Evolutionary conservation across 2,888 invertebrate species (phyloP).

Genomic region (Odontothrips loti): DNA sequence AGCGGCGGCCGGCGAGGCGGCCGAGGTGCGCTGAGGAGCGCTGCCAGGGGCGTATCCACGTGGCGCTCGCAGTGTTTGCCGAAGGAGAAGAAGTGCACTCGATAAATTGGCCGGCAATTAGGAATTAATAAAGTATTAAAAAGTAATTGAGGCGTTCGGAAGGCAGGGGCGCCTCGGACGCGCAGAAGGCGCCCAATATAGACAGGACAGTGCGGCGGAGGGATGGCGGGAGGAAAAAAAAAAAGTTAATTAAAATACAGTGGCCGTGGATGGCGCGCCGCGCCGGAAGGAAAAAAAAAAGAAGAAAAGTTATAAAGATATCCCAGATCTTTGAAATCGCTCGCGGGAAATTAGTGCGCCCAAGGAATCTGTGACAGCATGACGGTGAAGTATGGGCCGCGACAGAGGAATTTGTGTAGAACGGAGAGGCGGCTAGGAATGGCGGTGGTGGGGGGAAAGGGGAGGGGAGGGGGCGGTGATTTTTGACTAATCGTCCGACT

Average conservation of each 20-base stretch:
- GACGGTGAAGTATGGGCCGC: neutral
- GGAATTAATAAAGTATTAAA: conserved; percentile 21
- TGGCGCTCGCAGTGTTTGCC: neutral
- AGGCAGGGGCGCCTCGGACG: neutral
- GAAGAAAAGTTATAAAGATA: neutral
- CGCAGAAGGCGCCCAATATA: conserved; percentile 2
- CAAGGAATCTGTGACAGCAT: conserved; percentile 5
- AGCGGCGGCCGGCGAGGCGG: too few species aligned
- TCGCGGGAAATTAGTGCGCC: conserved; percentile 5
- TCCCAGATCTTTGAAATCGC: conserved; percentile 1
- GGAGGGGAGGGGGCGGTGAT: neutral
- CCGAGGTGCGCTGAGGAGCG: neutral
- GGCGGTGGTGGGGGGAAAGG: neutral
- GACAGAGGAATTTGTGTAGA: too few species aligned
- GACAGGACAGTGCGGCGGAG: neutral
- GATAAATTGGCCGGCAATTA: conserved; percentile 25
- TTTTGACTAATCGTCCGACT: neutral
- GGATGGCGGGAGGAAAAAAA: neutral
- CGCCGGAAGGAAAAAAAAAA: neutral
- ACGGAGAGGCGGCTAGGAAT: neutral
- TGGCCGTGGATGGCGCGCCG: too few species aligned
- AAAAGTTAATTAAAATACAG: conserved; percentile 19
- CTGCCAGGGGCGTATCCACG: neutral
- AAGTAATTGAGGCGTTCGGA: neutral
- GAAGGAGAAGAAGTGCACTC: neutral